A percentile compares a stretch with the other conserved stretches of the same genome.
phyloP scores from a whole-genome alignment of 2,888 invertebrate species.

The Polylopha cassiicola region DNA sequence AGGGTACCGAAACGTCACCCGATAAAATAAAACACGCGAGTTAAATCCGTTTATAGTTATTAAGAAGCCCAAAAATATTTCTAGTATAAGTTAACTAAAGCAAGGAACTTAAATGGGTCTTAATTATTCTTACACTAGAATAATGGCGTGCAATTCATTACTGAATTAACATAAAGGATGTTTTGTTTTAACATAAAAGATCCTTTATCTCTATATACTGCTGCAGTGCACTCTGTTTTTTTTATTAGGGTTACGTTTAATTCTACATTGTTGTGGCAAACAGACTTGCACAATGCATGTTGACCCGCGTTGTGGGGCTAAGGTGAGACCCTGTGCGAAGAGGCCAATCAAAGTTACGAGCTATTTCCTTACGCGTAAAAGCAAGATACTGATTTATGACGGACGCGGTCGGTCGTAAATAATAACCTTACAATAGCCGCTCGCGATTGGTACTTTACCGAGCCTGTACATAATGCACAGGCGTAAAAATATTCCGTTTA shows the following conservation, averaged over 20 bases:
- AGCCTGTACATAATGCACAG: slow-evolving; percentile 13
- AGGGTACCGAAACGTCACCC: too few species aligned
- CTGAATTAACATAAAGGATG: slow-evolving; percentile 20
- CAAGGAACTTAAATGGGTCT: slow-evolving; percentile 10
- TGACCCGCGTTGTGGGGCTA: slow-evolving; percentile 25
- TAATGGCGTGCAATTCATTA: slow-evolving; percentile 19
- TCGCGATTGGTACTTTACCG: slow-evolving; percentile 20
- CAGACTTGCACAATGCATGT: slow-evolving; percentile 8
- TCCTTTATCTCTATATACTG: slow-evolving; percentile 6
- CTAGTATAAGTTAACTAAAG: slow-evolving; percentile 6
- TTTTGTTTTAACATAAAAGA: slow-evolving; percentile 21
- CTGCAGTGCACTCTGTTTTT: not conserved
- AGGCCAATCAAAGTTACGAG: slow-evolving; percentile 54
- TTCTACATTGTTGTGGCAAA: slow-evolving; percentile 5
- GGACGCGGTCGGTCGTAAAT: slow-evolving; percentile 39
- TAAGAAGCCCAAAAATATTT: too few species aligned
- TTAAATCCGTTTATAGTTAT: too few species aligned
- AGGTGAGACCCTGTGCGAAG: slow-evolving; percentile 43
- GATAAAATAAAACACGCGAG: too few species aligned
- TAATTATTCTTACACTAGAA: slow-evolving; percentile 19
- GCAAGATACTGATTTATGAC: slow-evolving; percentile 48
- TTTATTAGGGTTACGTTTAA: slow-evolving; percentile 8
- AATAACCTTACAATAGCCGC: slow-evolving; percentile 33
- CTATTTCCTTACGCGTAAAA: slow-evolving; percentile 47
- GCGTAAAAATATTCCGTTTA: too few species aligned